These are phyloP conservation scores for Lochmaea capreae DNA, from an alignment of 2,888 invertebrate species.

Conservation along the genomic window DNA sequence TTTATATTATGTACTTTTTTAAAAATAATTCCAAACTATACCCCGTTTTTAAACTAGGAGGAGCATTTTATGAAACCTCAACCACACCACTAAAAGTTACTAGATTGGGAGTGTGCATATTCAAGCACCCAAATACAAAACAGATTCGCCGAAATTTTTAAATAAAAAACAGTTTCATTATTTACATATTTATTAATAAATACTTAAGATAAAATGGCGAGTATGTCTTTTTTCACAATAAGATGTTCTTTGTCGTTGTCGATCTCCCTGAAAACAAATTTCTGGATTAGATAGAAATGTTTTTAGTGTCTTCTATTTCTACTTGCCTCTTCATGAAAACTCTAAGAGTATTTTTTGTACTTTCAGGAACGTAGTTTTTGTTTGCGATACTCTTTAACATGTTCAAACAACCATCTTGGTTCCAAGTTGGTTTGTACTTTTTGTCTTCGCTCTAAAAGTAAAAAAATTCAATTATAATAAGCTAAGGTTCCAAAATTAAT, in stretches of 20 bases:
- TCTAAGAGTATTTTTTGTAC: conserved; percentile 67
- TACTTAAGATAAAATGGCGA: conserved; percentile 41
- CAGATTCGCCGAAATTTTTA: too few relatives aligned
- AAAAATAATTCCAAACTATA: too few relatives aligned
- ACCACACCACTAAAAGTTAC: too few relatives aligned
- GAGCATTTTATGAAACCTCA: too few relatives aligned
- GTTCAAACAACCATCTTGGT: conserved; percentile 72
- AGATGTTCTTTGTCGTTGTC: conserved; percentile 47
- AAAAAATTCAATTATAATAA: conserved; percentile 48
- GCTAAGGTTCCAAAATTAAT: conserved; percentile 1
- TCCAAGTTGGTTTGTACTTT: conserved; percentile 71
- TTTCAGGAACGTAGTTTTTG: conserved; percentile 68
- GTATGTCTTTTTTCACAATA: conserved; percentile 50
- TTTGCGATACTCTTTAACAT: conserved; percentile 69
- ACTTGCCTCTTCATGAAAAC: conserved; percentile 67
- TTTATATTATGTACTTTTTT: too few relatives aligned
- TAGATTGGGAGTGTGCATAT: too few relatives aligned
- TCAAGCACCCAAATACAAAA: too few relatives aligned
- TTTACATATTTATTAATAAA: conserved; percentile 9
- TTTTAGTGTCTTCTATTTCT: conserved; percentile 20
- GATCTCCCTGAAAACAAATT: conserved; percentile 51
- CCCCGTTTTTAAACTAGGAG: too few relatives aligned
- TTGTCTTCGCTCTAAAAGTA: conserved; percentile 76
- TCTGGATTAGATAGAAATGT: conserved; percentile 24
- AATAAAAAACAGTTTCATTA: not conserved